A percentile compares a stretch with the other conserved stretches of the same genome.
Conservation (phyloP, 2,888 invertebrate species). For the Cheilosia soror region DNA sequence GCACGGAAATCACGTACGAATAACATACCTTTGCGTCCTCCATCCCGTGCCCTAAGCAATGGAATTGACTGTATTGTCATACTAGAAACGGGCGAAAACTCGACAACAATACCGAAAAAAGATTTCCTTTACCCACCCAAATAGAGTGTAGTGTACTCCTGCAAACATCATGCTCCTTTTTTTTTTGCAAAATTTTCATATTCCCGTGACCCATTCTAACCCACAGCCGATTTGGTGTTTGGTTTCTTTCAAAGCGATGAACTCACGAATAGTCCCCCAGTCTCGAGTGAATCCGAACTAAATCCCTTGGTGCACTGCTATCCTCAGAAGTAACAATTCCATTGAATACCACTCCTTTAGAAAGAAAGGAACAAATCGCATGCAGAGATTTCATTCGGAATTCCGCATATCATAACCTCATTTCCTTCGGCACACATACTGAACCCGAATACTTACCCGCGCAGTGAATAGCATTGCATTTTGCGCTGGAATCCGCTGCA, state of each 20-base stretch:
- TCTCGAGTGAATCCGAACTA: too few species aligned
- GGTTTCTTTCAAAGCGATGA: constrained; percentile 8
- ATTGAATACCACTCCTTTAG: constrained; percentile 19
- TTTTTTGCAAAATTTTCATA: constrained; percentile 28
- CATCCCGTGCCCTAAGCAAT: constrained; percentile 14
- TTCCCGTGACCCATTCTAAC: not conserved
- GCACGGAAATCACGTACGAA: constrained; percentile 39
- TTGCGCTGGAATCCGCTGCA: constrained; percentile 25
- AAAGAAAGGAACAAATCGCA: constrained; percentile 42
- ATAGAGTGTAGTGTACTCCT: not conserved
- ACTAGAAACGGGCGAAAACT: constrained; percentile 10
- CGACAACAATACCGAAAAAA: constrained; percentile 18
- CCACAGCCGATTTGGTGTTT: not conserved
- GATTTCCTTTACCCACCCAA: not conserved
- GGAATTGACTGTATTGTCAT: constrained; percentile 49
- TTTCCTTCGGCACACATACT: constrained; percentile 52
- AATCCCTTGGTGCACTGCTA: not conserved
- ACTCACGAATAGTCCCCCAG: constrained; percentile 16
- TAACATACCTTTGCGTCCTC: not conserved
- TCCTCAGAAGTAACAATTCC: constrained; percentile 33
- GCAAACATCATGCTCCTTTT: not conserved
- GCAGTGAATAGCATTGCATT: constrained; percentile 24
- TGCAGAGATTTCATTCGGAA: constrained; percentile 62
- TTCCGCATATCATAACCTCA: constrained; percentile 67
- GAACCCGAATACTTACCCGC: constrained; percentile 50